A percentile compares a stretch with the other conserved stretches of the same genome.
phyloP scores from a whole-genome alignment of 2,888 invertebrate species.

The Andrena camellia region DNA sequence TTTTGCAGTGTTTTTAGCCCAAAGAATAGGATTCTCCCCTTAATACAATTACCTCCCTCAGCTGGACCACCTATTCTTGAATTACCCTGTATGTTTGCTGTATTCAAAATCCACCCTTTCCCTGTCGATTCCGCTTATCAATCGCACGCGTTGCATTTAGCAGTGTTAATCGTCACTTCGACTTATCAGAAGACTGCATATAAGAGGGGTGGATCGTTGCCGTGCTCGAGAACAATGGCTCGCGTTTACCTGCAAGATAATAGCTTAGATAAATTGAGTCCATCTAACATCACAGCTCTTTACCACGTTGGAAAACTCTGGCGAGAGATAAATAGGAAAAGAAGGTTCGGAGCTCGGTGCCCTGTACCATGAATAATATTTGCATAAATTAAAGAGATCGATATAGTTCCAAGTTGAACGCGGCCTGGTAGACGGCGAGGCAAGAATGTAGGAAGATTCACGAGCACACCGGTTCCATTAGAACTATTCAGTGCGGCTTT shows the following conservation, averaged over 20 bases:
- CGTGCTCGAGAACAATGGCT: conserved; percentile 32
- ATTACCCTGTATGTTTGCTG: not conserved
- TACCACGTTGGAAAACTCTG: conserved; percentile 32
- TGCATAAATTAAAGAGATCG: conserved; percentile 57
- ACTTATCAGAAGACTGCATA: conserved; percentile 28
- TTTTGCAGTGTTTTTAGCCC: too few species aligned
- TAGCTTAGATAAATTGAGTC: conserved; percentile 49
- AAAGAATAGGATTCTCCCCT: too few species aligned
- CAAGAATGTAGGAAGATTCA: conserved; percentile 59
- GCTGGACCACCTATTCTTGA: not conserved
- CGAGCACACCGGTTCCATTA: conserved; percentile 18
- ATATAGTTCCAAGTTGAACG: conserved; percentile 48
- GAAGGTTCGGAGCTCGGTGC: conserved; percentile 26
- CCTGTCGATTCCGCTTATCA: not conserved
- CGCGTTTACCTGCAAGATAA: conserved; percentile 43
- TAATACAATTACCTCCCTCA: not conserved
- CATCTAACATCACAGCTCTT: conserved; percentile 47
- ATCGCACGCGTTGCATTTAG: conserved; percentile 1
- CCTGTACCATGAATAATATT: conserved; percentile 52
- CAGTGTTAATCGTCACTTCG: conserved; percentile 32
- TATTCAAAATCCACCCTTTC: not conserved
- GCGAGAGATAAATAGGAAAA: conserved; percentile 44
- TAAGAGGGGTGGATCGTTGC: not conserved
- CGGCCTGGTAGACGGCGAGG: conserved; percentile 18
- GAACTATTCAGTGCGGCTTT: conserved; percentile 64